Base-by-base conservation (phyloP, 2,888 invertebrate genomes). In the Autographa gamma region DNA sequence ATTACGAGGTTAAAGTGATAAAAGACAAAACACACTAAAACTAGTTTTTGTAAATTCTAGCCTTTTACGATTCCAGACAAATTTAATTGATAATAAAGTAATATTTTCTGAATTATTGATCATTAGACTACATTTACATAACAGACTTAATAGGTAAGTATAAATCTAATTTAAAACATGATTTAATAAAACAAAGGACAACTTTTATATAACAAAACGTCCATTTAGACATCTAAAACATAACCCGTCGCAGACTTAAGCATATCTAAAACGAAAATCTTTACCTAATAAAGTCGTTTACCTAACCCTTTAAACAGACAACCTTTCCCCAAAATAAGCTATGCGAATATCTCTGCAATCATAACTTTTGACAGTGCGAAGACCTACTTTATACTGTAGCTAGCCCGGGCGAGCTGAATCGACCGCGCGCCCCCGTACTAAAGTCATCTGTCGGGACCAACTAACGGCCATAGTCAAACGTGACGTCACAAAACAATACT, bases 361-460 rank as follows among this genome's bases (percentile, higher is more conserved):
- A 73, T 83, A 76, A 83, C 64, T 72, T 67, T 61, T 71, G 68
- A 70, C 79, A 62, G 62, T 54, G 67, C 63, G 73, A 67, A 81
- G 79, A 78, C 82, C 82, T 83, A 83, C 78, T 83, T 75, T 63
- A 69, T 71, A 73, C 60, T 67, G 82, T 73, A 71, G 75, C 81
- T 78, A 83, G 76, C 87, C 90, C 90, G 90, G 91, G 84, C 87
- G 52, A 85, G 91, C 91, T 91, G 82, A 90, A 91, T 91, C 91
- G 91, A 91, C 90, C 91, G 79, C 74, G 74, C 72, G 71, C 73
- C 80, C 73, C 63, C 76, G 60, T 14, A 52, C 56, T 38, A 43
- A 59, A 69, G 63, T 67, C 71, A 76, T 71, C 69, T 63, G 73
- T 72, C 74, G 73, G 68, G 71, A 71, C 60, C 71, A 79, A 56